These are phyloP conservation scores for Arizona elegans DNA, from an alignment of 2,113 vertebrate genomes.

Conservation along the genomic window DNA sequence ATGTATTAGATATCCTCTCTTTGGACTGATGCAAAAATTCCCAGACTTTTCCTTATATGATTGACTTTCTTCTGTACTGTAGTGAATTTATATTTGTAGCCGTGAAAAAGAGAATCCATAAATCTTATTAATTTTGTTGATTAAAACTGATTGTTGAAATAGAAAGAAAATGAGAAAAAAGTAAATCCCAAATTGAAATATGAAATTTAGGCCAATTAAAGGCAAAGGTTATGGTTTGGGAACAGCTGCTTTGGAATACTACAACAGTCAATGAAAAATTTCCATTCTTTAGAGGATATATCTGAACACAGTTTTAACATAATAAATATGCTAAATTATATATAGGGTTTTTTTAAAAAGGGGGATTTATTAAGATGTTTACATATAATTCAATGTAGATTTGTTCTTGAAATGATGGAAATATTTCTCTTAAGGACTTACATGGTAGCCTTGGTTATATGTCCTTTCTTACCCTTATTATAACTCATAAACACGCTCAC, in stretches of 20 bases:
- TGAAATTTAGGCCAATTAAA: neutral
- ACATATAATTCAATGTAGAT: neutral
- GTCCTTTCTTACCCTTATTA: neutral
- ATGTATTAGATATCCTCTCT: constrained; percentile 30
- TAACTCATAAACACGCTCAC: neutral
- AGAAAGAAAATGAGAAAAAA: neutral
- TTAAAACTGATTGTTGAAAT: neutral
- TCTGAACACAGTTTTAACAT: neutral
- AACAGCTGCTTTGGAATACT: no score
- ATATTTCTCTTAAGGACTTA: neutral
- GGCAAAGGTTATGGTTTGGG: neutral
- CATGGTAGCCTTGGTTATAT: neutral
- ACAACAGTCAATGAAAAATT: neutral
- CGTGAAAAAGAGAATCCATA: neutral
- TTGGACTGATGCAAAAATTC: constrained; percentile 25
- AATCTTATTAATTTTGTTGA: neutral
- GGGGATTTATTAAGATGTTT: neutral
- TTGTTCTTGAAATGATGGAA: neutral
- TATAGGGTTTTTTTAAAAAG: neutral
- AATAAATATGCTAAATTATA: neutral
- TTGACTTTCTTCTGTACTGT: neutral
- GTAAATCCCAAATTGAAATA: neutral
- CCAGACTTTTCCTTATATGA: constrained; percentile 6
- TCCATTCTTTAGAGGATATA: neutral
- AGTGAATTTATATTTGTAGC: neutral